phyloP scores from a whole-genome alignment of 2,888 invertebrate species.

The Cosmopolites sordidus region DNA sequence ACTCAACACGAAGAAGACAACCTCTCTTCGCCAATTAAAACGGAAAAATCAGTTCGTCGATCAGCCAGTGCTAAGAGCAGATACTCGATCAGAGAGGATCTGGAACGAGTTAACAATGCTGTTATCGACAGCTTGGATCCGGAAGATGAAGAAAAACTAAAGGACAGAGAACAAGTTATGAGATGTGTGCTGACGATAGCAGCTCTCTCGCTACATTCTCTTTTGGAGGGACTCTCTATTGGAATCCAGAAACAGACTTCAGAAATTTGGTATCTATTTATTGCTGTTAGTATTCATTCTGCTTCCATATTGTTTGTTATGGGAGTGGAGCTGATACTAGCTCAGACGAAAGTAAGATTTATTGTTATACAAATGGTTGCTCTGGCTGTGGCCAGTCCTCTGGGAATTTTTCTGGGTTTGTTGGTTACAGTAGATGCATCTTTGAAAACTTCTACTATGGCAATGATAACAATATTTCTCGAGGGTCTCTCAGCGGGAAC shows the following conservation, averaged over 20 bases:
- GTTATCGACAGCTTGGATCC: slow-evolving; percentile 29
- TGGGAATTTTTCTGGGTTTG: slow-evolving; percentile 51
- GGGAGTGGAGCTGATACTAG: slow-evolving; percentile 51
- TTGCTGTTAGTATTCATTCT: slow-evolving; percentile 53
- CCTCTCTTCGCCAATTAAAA: slow-evolving; percentile 18
- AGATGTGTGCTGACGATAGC: slow-evolving; percentile 48
- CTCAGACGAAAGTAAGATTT: slow-evolving; percentile 43
- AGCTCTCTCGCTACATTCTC: slow-evolving; percentile 53
- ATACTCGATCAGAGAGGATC: slow-evolving; percentile 30
- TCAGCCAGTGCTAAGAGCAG: slow-evolving; percentile 33
- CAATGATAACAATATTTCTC: slow-evolving; percentile 45
- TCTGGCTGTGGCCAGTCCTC: slow-evolving; percentile 50
- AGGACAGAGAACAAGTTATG: slow-evolving; percentile 39
- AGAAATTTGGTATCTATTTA: slow-evolving; percentile 53
- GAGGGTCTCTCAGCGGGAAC: slow-evolving; percentile 53
- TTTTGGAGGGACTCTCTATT: slow-evolving; percentile 55
- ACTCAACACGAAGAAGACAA: slow-evolving; percentile 5
- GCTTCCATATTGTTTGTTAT: slow-evolving; percentile 54
- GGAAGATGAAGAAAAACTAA: slow-evolving; percentile 25
- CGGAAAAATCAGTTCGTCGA: slow-evolving; percentile 19
- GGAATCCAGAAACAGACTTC: slow-evolving; percentile 49
- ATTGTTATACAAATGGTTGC: slow-evolving; percentile 49
- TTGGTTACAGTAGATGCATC: slow-evolving; percentile 46
- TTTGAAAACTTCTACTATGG: slow-evolving; percentile 43
- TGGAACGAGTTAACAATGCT: slow-evolving; percentile 23